Percentiles rank a stretch among this genome's conserved stretches.
Evolutionary conservation across 2,888 invertebrate species (phyloP).

Genomic region (Callimorpha dominula): DNA sequence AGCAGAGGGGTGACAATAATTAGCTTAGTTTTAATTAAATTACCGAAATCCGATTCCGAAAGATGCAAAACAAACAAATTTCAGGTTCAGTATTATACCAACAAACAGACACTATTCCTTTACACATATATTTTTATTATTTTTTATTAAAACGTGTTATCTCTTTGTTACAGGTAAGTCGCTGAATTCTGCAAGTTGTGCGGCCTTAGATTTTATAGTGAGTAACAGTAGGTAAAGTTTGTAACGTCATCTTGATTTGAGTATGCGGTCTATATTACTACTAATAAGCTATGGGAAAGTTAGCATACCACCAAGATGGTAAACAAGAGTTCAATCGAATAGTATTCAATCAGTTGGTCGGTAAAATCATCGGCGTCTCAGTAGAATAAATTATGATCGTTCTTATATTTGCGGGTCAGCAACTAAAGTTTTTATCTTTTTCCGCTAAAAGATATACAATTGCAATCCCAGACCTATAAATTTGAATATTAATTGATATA

Average conservation of each 20-base stretch:
- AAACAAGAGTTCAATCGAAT: no score
- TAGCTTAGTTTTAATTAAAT: not conserved
- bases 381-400: no score
- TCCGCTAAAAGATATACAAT: no score
- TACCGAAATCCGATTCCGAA: not conserved
- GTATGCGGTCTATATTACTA: no score
- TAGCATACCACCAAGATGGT: no score
- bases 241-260: not conserved
- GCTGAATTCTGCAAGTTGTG: constrained; percentile 34
- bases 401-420: no score
- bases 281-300: no score
- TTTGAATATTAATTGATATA: no score
- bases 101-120: not conserved
- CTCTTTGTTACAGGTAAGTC: constrained; percentile 62
- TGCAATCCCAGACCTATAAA: no score
- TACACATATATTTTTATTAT: not conserved
- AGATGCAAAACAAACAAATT: not conserved
- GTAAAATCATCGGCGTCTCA: no score
- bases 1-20: not conserved
- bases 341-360: no score
- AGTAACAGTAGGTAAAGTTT: constrained; percentile 29
- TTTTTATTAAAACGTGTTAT: constrained; percentile 40
- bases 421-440: no score
- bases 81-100: not conserved
- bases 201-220: constrained; percentile 5